Base-by-base conservation (phyloP, 2,888 invertebrate species). In the Epistrophe eligans region DNA sequence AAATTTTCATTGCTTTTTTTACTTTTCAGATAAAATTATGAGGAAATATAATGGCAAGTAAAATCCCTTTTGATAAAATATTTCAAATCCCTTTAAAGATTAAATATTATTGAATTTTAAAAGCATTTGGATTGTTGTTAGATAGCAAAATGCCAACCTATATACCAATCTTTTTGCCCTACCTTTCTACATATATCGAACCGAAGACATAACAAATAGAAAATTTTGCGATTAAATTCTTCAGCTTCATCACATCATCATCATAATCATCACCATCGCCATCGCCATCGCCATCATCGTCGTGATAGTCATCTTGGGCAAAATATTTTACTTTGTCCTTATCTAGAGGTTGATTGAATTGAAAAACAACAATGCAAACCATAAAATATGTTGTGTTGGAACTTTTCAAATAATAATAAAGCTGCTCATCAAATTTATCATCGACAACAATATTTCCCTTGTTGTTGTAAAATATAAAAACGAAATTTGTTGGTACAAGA, bases 391-490 rank as follows among this genome's bases (percentile, higher is more conserved):
- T 43, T 60, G 58, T 66, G 57, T 58, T 80, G 50, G 40, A 80
- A 80, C 58, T 73, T 74, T 74, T 60, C n/a, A 43, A 74, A 80
- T 52, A 73, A 17, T 48, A 62, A 72, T 73, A 73, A 73, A 73
- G 35, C 71, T 55, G 19, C 62, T 62, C 35, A 55, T 79, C 72
- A 79, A 58, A 74, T 66, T 79, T 62, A 11, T 32, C 40, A 6
- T 48, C 57, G 11, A 40, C 35, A 35, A 40, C 35, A 35, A 62
- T 64, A 58, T 62, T 52, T 35, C 32, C 32, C 28, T 45, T 57
- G 9, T 24, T 58, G 3, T 17, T 19, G 8, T 48, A 40, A 40
- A 58, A 15, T 35, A 58, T 58, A 35, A 58, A 58, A 58, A 17
- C 11, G 35, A 38, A 35, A n/a, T 50, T 43, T 43, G 11, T 13